Base-by-base conservation (phyloP, 2,888 invertebrate genomes). In the Ectemnius continuus region DNA sequence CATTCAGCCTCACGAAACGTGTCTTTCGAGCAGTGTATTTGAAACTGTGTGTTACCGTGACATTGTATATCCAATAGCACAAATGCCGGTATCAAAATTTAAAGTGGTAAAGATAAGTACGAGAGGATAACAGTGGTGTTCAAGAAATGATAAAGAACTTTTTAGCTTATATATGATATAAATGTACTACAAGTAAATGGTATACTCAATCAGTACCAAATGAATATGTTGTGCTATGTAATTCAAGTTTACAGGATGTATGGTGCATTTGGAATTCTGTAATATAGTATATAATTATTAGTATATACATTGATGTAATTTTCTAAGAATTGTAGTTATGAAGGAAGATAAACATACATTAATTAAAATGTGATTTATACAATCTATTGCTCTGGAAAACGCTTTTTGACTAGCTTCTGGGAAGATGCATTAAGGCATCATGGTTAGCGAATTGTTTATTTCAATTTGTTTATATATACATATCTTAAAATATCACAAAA, bases 1-100 rank as follows among this genome's bases (percentile, higher is more conserved):
- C 78, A 81, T 86, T 83, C 76, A 87, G 82, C 86, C 85, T 87
- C 85, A 84, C 75, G 79, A 85, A 87, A 86, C 78, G 85, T 88
- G 87, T 88, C 85, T 88, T 88, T 88, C 82, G 84, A 85, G 85
- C 79, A 80, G 82, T 76, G 76, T 80, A 78, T 72, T 71, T 73
- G 73, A 73, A 78, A 69, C 60, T 67, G 72, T 81, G 75, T 81
- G 70, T 76, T 73, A 80, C 73, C 74, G 74, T 78, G 75, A 75
- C 76, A 76, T 80, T 78, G 75, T 78, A 80, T 16, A 82, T 74
- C 68, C 69, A 78, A 80, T 80, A 65, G 80, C 71, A 76, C 76
- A 82, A 80, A 78, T 82, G 78, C 78, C 75, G 72, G 78, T 80
- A 74, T 78, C 14, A 82, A 82, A 73, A 65, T 68, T 75, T 80